Evolutionary conservation across 2,797 vertebrate genomes (phyloP).

Genomic region (Trachops cirrhosus): DNA sequence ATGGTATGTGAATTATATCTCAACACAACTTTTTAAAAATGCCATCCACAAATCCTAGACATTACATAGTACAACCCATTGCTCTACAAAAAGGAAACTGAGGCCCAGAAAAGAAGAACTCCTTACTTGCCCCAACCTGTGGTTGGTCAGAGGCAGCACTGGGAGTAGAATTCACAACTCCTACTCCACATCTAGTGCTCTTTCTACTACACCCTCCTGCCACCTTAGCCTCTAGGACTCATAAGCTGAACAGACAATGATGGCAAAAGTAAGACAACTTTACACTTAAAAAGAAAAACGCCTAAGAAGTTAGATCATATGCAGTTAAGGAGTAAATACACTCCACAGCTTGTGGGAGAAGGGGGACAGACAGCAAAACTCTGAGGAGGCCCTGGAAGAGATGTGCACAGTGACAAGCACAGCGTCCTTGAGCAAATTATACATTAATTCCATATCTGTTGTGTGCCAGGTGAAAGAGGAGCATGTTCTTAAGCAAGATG

Average conservation of each 20-base stretch:
- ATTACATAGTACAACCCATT: not conserved
- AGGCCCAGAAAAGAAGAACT: not conserved
- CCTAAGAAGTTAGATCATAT: conserved; percentile 58
- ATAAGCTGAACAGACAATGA: not conserved
- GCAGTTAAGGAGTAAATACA: conserved; percentile 5
- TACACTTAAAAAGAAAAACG: conserved; percentile 40
- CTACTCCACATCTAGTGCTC: not conserved
- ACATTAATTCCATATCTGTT: not conserved
- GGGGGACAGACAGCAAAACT: not conserved
- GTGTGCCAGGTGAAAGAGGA: conserved; percentile 1
- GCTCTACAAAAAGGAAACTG: not conserved
- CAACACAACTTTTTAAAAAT: conserved; percentile 1
- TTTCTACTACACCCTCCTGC: not conserved
- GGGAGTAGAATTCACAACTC: conserved; percentile 21
- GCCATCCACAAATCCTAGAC: not conserved
- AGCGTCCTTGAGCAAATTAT: not conserved
- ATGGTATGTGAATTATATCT: not conserved
- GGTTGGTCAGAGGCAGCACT: not conserved
- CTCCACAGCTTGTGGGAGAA: not conserved
- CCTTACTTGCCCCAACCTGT: not conserved
- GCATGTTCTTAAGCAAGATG: not conserved
- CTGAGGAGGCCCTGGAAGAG: conserved; percentile 56
- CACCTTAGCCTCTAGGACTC: not conserved
- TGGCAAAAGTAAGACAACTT: conserved; percentile 4
- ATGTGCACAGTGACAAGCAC: not conserved